Conservation (phyloP, 2,113 vertebrate genomes). For the mouse (Mus musculus) region DNA sequence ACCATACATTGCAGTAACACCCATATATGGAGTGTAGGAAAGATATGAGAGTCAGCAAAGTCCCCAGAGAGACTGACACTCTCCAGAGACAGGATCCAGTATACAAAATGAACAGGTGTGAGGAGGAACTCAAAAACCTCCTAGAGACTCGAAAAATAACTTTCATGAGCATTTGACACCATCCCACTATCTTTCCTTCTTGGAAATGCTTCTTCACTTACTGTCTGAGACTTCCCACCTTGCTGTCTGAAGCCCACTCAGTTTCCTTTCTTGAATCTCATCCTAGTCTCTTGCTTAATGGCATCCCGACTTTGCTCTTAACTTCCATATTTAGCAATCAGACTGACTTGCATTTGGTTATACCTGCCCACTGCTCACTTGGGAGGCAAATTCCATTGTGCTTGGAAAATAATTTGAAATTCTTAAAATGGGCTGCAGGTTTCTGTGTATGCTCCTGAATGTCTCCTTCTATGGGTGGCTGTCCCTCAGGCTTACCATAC, state of each 20-base stretch:
- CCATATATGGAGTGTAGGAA: not conserved
- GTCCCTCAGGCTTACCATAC: not conserved
- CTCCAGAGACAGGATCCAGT: not conserved
- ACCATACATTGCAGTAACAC: too few species aligned
- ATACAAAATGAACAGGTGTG: not conserved
- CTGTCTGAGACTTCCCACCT: not conserved
- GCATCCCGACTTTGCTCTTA: not conserved
- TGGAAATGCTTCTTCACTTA: not conserved
- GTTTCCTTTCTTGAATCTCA: slow-evolving; percentile 1
- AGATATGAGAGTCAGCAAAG: not conserved
- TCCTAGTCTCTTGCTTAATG: not conserved
- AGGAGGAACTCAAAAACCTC: not conserved
- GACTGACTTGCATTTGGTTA: not conserved
- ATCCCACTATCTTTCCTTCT: not conserved
- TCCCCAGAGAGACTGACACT: not conserved
- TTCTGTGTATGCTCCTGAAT: not conserved
- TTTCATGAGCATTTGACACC: not conserved
- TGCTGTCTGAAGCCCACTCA: not conserved
- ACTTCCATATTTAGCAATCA: not conserved
- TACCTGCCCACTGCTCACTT: not conserved
- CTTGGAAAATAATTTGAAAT: not conserved
- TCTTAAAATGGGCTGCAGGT: not conserved
- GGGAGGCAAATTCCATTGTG: not conserved
- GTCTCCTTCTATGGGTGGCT: not conserved
- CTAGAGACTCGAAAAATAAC: not conserved